phyloP scores from a whole-genome alignment of 1,140 invertebrate genomes.

The Gryon sp. region DNA sequence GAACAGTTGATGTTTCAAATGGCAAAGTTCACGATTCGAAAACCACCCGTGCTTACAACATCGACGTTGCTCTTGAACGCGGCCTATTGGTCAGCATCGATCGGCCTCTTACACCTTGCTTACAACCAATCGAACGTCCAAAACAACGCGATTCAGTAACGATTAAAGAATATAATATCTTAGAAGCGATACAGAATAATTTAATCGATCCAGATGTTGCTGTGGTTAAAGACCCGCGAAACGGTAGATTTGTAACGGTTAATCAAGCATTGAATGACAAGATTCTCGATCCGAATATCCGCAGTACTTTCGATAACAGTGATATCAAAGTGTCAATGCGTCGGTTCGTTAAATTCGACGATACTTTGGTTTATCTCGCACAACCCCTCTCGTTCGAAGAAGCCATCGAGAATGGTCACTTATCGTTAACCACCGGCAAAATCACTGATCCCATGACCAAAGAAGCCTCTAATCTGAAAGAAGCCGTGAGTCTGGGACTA shows the following conservation, averaged over 20 bases:
- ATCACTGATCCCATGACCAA: conserved; percentile 87
- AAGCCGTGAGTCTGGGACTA: conserved; percentile 89
- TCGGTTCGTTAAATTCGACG: conserved; percentile 86
- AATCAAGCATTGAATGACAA: conserved; percentile 85
- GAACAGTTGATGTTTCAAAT: conserved; percentile 87
- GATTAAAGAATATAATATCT: conserved; percentile 85
- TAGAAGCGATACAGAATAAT: conserved; percentile 88
- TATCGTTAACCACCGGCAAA: conserved; percentile 87
- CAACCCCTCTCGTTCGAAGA: conserved; percentile 88
- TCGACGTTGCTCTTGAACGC: conserved; percentile 87
- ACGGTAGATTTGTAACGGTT: conserved; percentile 86
- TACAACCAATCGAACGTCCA: conserved; percentile 66
- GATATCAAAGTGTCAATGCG: conserved; percentile 67
- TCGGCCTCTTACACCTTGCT: conserved; percentile 81
- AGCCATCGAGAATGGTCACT: conserved; percentile 85
- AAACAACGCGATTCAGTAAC: conserved; percentile 61
- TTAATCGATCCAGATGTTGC: conserved; percentile 88
- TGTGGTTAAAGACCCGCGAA: conserved; percentile 88
- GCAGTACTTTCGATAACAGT: conserved; percentile 85
- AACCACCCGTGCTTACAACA: conserved; percentile 85
- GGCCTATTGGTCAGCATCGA: conserved; percentile 86
- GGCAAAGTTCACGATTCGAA: conserved; percentile 89
- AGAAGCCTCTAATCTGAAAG: conserved; percentile 88
- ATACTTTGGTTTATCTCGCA: conserved; percentile 84
- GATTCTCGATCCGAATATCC: conserved; percentile 84